Evolutionary conservation across 2,113 vertebrate genomes (phyloP).

Genomic region (Ochotona princeps): DNA sequence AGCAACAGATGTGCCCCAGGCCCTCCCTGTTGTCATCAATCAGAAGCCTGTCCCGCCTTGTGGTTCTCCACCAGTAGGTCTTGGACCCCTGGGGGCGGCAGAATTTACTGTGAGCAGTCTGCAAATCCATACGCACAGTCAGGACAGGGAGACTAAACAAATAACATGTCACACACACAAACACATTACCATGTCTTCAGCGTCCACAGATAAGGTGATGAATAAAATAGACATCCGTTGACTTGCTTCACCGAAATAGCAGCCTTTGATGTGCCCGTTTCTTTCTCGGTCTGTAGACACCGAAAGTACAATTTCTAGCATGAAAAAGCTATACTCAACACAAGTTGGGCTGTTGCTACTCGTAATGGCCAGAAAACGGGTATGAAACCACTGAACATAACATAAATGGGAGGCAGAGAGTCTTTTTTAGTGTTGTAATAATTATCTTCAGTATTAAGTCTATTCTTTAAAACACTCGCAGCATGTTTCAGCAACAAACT

Average conservation of each 20-base stretch:
- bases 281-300: constrained; percentile 9
- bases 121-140: constrained; percentile 61
- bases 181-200: constrained; percentile 38
- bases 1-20: constrained; percentile 70
- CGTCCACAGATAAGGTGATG: constrained; percentile 58
- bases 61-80: constrained; percentile 57
- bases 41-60: constrained; percentile 47
- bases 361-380: background rate
- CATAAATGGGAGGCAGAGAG: background rate
- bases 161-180: constrained; percentile 61
- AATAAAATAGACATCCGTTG: constrained; percentile 54
- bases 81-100: constrained; percentile 65
- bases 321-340: background rate
- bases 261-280: background rate
- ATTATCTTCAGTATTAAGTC: background rate
- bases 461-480: background rate
- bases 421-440: constrained; percentile 21
- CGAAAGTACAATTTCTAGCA: background rate
- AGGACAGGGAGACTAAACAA: constrained; percentile 76
- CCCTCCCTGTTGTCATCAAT: constrained; percentile 63
- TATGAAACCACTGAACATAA: background rate
- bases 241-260: background rate
- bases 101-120: constrained; percentile 67
- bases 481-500: background rate
- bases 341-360: background rate